Base-by-base conservation (phyloP, 2,888 invertebrate species). In the Glaucopsyche alexis region DNA sequence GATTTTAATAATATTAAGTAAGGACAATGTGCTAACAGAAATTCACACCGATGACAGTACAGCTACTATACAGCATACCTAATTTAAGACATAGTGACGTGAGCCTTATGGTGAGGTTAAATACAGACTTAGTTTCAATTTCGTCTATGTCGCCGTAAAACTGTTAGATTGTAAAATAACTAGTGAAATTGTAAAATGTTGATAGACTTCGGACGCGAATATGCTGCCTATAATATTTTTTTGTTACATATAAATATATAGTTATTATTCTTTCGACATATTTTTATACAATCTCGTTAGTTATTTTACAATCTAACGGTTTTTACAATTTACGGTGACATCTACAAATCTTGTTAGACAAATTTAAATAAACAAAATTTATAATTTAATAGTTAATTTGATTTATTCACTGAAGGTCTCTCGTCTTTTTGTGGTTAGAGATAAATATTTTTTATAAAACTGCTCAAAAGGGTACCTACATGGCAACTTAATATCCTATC, bases 401-500 rank as follows among this genome's bases (percentile, higher is more conserved):
- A 16, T 52, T 19, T 9, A 52, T 52, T 6, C 1, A 11, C 19
- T 60, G 19, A 60, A 29, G 55, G 29, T 60, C 55, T 50, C n/a
- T 16, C 52, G 9, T 52, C 16, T 52, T 52, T 52, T 16, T 19
- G 29, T 8, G 29, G 29, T 29, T 60, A 60, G 19, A 8, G 55
- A 19, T 60, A 60, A 60, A 19, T 4, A 60, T 60, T 60, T 60
- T 60, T 11, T 11, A 60, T 29, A 29, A 9, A 60, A 60, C 55
- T 19, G 55, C 19, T 60, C 55, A 60, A 60, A 60, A 19, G 29
- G 55, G 29, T 60, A 60, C 16, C 29, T 11, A 60, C 11, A 19
- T 60, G 55, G 11, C 55, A 60, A 60, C 29, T 8, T 60, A 19
- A 60, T 60, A 60, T 55, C 19, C 55, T 60, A 60, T 60, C 55